phyloP scores from a whole-genome alignment of 2,113 vertebrate species.

The Gracilinanus agilis region DNA sequence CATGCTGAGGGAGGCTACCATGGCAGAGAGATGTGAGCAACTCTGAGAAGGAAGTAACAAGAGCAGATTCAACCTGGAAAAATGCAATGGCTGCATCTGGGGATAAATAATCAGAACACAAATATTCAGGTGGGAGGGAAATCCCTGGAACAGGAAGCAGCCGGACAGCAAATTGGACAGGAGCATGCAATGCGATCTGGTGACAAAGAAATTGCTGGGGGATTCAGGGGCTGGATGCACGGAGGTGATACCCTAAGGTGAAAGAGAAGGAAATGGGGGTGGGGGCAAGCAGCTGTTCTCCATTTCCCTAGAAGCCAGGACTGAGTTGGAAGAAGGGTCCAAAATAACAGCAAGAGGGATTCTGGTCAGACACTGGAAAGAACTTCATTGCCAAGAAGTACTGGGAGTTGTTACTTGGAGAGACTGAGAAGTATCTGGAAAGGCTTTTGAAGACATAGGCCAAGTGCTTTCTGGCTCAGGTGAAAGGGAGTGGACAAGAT shows the following conservation, averaged over 20 bases:
- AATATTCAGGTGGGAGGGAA: constrained; percentile 76
- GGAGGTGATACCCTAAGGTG: constrained; percentile 67
- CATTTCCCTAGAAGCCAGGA: constrained; percentile 43
- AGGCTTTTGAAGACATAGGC: neutral
- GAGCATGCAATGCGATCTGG: constrained; percentile 78
- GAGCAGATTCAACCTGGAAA: constrained; percentile 76
- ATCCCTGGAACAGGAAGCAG: constrained; percentile 71
- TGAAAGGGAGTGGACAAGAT: neutral
- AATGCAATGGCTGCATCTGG: constrained; percentile 69
- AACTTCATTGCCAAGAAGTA: neutral
- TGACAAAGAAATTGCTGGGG: constrained; percentile 74
- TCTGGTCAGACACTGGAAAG: constrained; percentile 24
- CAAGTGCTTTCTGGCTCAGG: constrained; percentile 9
- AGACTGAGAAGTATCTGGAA: neutral
- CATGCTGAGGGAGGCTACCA: neutral
- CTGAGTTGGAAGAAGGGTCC: constrained; percentile 20
- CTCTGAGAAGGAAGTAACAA: constrained; percentile 75
- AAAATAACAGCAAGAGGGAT: constrained; percentile 49
- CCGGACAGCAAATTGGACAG: constrained; percentile 76
- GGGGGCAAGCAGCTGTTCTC: constrained; percentile 68
- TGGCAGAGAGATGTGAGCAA: constrained; percentile 59
- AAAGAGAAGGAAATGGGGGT: constrained; percentile 58
- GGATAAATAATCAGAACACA: constrained; percentile 79
- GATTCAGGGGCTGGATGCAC: constrained; percentile 57
- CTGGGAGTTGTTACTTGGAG: neutral